Base-by-base conservation (phyloP, 2,888 invertebrate genomes). In the Catocala sponsa region DNA sequence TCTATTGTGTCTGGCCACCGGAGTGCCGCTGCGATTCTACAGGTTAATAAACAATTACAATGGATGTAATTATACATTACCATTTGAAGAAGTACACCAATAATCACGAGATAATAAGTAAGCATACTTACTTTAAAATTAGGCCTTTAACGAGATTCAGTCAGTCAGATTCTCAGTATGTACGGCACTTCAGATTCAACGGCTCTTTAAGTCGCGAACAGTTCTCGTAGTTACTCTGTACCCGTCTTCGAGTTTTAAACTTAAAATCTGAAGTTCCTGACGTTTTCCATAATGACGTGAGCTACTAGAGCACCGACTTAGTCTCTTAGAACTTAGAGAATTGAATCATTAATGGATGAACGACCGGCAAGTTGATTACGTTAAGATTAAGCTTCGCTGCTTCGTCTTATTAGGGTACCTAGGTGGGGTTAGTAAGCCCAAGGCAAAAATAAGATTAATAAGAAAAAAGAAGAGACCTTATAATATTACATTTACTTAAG, bases 211-310 rank as follows among this genome's bases (percentile, higher is more conserved):
- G 76, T 74, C 78, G 69, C 70, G 69, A 76, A 77, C 69, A 70
- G 77, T 73, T 75, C 77, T 65, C 46, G n/a, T 71, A 76, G 77
- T 78, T 76, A 72, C 74, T 71, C 75, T 75, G 70, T 67, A 60
- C 68, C 69, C 71, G 32, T 72, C 82, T 82, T 77, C 52, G 52
- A 77, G 74, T 82, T 81, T 79, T 69, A 80, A 84, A 78, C 78
- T 81, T 74, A 66, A 75, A 67, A 66, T 55, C 72, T 70, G 68
- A 80, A 81, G 72, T 82, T 81, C 59, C 57, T 53, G 54, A 74
- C 68, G 78, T 76, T 81, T 79, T 63, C 73, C 63, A 70, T 83
- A 83, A 84, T 80, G 79, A 80, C 73, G 73, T 68, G 68, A 78
- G 69, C 71, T 72, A 74, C 71, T 68, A 50, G 35, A 38, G 7